These are phyloP conservation scores for Hyposoter didymator DNA, from an alignment of 2,888 invertebrate species.

Conservation along the genomic window DNA sequence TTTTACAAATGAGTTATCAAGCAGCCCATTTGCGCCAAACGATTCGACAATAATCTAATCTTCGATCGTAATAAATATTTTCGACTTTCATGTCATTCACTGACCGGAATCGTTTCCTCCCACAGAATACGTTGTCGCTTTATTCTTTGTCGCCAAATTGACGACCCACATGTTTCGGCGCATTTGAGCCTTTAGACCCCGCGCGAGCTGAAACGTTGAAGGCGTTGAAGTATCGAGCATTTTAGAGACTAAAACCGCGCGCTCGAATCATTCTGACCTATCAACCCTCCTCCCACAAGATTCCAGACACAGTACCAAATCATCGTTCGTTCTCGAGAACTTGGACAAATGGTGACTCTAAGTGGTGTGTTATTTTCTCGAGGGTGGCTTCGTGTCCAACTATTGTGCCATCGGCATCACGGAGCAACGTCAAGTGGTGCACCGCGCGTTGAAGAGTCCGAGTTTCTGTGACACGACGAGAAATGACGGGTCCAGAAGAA, in stretches of 20 bases:
- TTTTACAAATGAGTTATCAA: constrained; percentile 6
- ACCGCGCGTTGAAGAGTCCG: constrained; percentile 25
- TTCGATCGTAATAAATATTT: background rate
- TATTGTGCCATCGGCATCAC: constrained; percentile 43
- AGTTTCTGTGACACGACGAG: constrained; percentile 28
- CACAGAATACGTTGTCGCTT: background rate
- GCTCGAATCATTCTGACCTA: background rate
- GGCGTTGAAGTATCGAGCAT: background rate
- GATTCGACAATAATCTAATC: background rate
- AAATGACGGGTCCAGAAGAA: constrained; percentile 13
- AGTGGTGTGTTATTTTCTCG: constrained; percentile 34
- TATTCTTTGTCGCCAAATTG: background rate
- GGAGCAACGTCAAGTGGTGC: constrained; percentile 29
- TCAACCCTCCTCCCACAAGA: constrained; percentile 5
- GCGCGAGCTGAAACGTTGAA: background rate
- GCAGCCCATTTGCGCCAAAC: background rate
- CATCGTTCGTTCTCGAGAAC: background rate
- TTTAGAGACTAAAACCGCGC: background rate
- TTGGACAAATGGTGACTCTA: constrained; percentile 21
- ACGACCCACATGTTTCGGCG: background rate
- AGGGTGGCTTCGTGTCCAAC: constrained; percentile 48
- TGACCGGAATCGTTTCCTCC: background rate
- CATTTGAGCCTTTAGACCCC: background rate
- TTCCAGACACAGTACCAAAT: background rate
- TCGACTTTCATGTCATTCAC: background rate